Conservation (phyloP, 2,797 vertebrate genomes). For the Pangasius sanitwongsei region DNA sequence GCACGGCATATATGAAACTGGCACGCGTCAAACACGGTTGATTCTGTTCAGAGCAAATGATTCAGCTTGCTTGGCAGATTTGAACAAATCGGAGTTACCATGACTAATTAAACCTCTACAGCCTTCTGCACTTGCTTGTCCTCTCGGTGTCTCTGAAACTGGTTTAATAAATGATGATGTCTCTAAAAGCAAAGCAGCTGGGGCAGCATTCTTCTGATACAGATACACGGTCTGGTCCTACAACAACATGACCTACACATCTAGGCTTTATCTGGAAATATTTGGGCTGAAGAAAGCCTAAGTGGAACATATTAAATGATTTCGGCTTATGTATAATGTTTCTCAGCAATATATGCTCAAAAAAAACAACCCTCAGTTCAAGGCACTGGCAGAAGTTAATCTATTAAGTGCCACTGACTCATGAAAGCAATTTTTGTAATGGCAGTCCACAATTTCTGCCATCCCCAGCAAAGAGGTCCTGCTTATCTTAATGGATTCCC, state of each 20-base stretch:
- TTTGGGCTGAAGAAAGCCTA: neutral
- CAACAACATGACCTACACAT: neutral
- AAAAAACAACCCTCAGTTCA: too few species aligned
- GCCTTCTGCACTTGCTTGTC: neutral
- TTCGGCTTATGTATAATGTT: neutral
- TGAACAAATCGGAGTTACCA: neutral
- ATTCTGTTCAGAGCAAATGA: neutral
- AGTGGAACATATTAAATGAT: neutral
- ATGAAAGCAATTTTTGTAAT: constrained; percentile 26
- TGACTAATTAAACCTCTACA: neutral
- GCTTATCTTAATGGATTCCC: neutral
- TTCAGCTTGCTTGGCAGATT: neutral
- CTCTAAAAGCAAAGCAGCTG: neutral
- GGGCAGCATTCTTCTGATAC: neutral
- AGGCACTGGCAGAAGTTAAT: constrained; percentile 17
- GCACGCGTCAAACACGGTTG: neutral
- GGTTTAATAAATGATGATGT: neutral
- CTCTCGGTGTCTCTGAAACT: neutral
- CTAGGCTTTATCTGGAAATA: neutral
- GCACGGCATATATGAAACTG: neutral
- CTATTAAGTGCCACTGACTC: constrained; percentile 18
- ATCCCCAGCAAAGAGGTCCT: neutral
- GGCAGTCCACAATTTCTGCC: constrained; percentile 21
- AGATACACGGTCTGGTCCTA: neutral
- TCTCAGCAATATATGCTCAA: neutral